These are phyloP conservation scores for Mormyrops boulengeri DNA, from an alignment of 2,797 vertebrate species.

Conservation along the genomic window DNA sequence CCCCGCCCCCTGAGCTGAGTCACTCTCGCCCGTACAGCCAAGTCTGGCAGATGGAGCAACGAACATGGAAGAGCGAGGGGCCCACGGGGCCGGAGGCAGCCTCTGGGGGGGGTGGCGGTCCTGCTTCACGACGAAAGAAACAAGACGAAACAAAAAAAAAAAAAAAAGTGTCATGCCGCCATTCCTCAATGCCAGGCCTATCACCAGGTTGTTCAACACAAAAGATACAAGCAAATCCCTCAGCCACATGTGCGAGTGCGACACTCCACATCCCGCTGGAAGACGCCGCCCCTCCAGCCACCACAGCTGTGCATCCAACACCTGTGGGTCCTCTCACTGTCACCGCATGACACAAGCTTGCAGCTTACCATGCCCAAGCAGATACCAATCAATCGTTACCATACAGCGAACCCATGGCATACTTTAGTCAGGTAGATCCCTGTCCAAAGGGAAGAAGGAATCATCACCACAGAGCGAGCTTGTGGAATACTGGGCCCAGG, in stretches of 20 bases:
- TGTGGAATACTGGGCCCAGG: background rate
- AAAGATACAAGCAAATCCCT: background rate
- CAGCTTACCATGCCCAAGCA: background rate
- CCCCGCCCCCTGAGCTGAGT: background rate
- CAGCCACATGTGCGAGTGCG: background rate
- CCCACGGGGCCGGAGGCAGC: background rate
- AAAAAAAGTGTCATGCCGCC: background rate
- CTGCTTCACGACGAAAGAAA: too few species aligned
- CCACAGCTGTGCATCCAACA: background rate
- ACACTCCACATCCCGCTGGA: background rate
- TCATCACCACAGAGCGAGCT: background rate
- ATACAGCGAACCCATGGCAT: background rate
- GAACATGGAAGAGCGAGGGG: background rate
- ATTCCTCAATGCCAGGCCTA: background rate
- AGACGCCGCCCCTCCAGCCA: background rate
- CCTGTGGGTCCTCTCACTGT: background rate
- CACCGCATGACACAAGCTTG: background rate
- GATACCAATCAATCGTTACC: background rate
- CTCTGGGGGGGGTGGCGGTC: background rate
- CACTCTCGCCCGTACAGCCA: background rate
- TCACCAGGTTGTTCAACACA: background rate
- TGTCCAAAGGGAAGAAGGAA: background rate
- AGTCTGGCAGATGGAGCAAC: background rate
- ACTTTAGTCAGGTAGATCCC: background rate
- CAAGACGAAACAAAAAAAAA: too few species aligned